phyloP scores from a whole-genome alignment of 2,797 vertebrate species.

The Acanthis flammea region DNA sequence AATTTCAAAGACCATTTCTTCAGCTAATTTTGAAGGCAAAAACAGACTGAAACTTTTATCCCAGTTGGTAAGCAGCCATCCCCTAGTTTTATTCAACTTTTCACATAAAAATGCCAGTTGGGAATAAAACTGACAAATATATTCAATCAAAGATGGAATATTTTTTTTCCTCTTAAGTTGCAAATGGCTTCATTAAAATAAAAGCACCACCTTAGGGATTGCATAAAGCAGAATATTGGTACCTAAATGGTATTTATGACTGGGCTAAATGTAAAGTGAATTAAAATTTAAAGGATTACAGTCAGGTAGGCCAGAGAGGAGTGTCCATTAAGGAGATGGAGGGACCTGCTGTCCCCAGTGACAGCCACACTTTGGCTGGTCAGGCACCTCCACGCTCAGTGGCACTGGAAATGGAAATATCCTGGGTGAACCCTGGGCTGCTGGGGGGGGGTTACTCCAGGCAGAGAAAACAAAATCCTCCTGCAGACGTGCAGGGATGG shows the following conservation, averaged over 20 bases:
- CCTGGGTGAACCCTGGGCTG: conserved; percentile 38
- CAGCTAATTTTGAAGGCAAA: conserved; percentile 75
- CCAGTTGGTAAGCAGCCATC: conserved; percentile 76
- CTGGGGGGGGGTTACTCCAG: conserved; percentile 70
- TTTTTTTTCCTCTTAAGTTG: conserved; percentile 90
- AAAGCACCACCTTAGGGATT: conserved; percentile 94
- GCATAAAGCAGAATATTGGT: conserved; percentile 88
- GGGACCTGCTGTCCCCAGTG: conserved; percentile 80
- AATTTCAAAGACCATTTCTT: conserved; percentile 77
- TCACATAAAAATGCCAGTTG: conserved; percentile 91
- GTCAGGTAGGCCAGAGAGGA: conserved; percentile 93
- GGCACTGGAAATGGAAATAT: conserved; percentile 74
- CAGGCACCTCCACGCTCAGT: conserved; percentile 76
- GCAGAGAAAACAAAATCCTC: conserved; percentile 49
- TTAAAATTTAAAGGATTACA: conserved; percentile 98
- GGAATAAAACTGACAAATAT: conserved; percentile 95
- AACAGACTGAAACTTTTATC: conserved; percentile 78
- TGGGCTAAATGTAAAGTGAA: conserved; percentile 97
- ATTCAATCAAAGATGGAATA: conserved; percentile 88
- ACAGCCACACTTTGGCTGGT: conserved; percentile 72
- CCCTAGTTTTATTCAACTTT: conserved; percentile 82
- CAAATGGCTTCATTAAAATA: conserved; percentile 99
- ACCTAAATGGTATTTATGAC: conserved; percentile 99
- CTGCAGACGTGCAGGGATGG: background rate
- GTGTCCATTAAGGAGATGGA: conserved; percentile 96